Percentiles rank a stretch among this genome's conserved stretches.
phyloP scores from a whole-genome alignment of 92 coral and sea anemone genomes.

The Palythoa grandiflora region DNA sequence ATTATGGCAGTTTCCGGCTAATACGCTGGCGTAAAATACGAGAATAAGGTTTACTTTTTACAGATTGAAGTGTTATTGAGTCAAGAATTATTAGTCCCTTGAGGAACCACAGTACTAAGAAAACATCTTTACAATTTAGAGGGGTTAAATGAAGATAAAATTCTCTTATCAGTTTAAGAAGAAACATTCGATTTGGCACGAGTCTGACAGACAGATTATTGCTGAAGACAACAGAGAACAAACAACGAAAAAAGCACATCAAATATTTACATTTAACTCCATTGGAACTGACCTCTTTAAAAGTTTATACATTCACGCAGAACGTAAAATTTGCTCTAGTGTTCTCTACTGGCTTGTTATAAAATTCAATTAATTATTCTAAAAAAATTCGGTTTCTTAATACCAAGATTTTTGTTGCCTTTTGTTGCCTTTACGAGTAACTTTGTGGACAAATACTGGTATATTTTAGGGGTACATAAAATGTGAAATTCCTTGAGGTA shows the following conservation, averaged over 20 bases:
- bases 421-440: conserved; percentile 25
- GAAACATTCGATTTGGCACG: not conserved
- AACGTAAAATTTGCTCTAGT: not conserved
- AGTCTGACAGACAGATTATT: conserved; percentile 9
- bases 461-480: conserved; percentile 75
- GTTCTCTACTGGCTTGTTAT: not conserved
- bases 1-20: conserved; percentile 24
- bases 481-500: conserved; percentile 73
- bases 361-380: not conserved
- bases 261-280: not conserved
- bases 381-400: not conserved
- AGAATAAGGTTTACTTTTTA: not conserved
- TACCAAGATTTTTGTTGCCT: not conserved
- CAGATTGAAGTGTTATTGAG: conserved; percentile 15
- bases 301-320: not conserved
- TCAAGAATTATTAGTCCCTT: conserved; percentile 23
- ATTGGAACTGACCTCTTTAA: not conserved
- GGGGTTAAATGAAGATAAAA: not conserved
- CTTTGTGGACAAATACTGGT: not conserved
- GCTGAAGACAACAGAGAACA: not conserved
- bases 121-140: conserved; percentile 3
- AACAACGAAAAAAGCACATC: not conserved
- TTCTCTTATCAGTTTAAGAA: conserved; percentile 4
- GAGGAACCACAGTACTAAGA: conserved; percentile 19
- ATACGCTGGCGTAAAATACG: not conserved